Evolutionary conservation across 2,113 vertebrate genomes (phyloP), one percentile per base, ranked within the genome.

Genomic region (Zosterops pallidus): DNA sequence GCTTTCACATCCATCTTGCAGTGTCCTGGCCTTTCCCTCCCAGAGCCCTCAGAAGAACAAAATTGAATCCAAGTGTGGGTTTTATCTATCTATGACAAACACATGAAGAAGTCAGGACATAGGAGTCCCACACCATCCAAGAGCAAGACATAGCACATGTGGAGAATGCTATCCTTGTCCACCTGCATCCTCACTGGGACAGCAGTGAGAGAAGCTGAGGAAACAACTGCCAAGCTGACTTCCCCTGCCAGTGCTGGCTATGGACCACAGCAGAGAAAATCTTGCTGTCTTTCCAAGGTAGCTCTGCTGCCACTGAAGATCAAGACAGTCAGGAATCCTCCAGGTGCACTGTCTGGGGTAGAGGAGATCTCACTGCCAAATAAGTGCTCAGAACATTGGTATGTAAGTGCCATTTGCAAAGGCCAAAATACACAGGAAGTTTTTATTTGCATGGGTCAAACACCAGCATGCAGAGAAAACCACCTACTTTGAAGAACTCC

Each of bases 101-200:
- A 50, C 33, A 22, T 28, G 24, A 76, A 68, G 21, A 14, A 75
- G 25, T 19, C 62, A 64, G 49, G 11, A 37, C 52, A 57, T 0
- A 1, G 16, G 22, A 41, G 31, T 56, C 19, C 41, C 9, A 6
- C 46, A 74, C 26, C 53, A 55, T 13, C 11, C 22, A 47, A 39
- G 49, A 70, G 8, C 11, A 83, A 63, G 29, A 10, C 11, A 25
- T 2, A 11, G 49, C 39, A 59, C 0, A 0, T 4, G 11, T 37
- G 39, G 28, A 72, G 42, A 78, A 63, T 2, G 7, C 33, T 70
- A 1, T 50, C 11, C 20, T 64, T 1, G 0, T 4, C 10, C 47
- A n/a, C 19, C 35, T 75, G 52, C 20, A 28, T 35, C 2, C 11
- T 29, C 42, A 41, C 17, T 0, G 0, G 33, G 19, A 70, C 13